These are phyloP conservation scores for Galleria mellonella DNA, from an alignment of 1,140 invertebrate genomes.

Conservation along the genomic window DNA sequence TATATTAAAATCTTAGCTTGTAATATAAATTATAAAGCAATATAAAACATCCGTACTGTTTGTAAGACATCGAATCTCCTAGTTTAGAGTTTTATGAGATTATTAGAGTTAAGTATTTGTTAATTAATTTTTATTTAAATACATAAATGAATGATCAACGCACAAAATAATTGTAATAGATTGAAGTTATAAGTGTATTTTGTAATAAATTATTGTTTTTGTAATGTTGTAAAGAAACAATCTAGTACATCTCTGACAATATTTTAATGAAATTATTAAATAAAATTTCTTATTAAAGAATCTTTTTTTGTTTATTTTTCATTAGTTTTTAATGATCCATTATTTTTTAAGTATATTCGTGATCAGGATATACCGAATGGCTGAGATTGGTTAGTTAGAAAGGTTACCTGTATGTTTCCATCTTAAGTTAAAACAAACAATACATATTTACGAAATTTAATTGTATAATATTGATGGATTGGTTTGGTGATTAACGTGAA, in stretches of 20 bases:
- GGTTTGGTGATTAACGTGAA: no score
- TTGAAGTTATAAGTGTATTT: slow-evolving; percentile 37
- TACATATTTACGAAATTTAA: no score
- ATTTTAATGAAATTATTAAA: slow-evolving; percentile 58
- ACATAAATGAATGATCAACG: slow-evolving; percentile 24
- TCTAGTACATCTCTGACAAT: slow-evolving; percentile 49
- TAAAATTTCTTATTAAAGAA: slow-evolving; percentile 43
- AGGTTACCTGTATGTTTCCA: no score
- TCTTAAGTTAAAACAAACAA: no score
- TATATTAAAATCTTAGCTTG: slow-evolving; percentile 24
- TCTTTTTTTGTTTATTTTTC: background rate
- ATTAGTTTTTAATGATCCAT: no score
- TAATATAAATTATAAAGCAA: slow-evolving; percentile 27
- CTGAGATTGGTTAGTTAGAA: no score
- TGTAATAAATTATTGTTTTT: slow-evolving; percentile 70
- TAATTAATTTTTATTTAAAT: slow-evolving; percentile 34
- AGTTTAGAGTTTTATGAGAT: slow-evolving; percentile 53
- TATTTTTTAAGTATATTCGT: no score
- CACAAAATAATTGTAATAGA: slow-evolving; percentile 53
- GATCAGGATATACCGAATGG: no score
- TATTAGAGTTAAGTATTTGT: slow-evolving; percentile 32
- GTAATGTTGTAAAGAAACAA: slow-evolving; percentile 39
- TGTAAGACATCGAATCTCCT: slow-evolving; percentile 51
- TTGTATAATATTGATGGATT: no score
- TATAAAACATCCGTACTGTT: slow-evolving; percentile 21